These are phyloP conservation scores for Microtus pennsylvanicus DNA, from an alignment of 2,113 vertebrate genomes.

Conservation along the genomic window DNA sequence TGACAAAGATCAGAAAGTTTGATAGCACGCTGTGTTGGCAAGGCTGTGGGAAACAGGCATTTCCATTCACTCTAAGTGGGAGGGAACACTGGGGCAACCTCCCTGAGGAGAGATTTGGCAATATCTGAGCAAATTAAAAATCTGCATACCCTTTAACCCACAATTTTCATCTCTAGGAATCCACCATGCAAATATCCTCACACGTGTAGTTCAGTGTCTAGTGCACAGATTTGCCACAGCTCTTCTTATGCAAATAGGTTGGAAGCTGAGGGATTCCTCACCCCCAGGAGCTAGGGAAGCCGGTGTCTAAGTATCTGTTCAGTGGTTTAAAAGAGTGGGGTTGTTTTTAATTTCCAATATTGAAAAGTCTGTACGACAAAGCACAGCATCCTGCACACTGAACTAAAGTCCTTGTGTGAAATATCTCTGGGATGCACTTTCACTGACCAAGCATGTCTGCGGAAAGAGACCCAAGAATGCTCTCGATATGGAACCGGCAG, in stretches of 20 bases:
- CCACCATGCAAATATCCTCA: slow-evolving; percentile 7
- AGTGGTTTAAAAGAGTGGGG: slow-evolving; percentile 44
- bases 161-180: slow-evolving; percentile 76
- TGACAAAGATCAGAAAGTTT: slow-evolving; percentile 82
- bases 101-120: slow-evolving; percentile 74
- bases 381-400: background rate
- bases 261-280: slow-evolving; percentile 10
- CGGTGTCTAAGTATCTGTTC: background rate
- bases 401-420: background rate
- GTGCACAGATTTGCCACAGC: background rate
- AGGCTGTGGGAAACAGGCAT: slow-evolving; percentile 64
- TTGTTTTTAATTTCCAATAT: background rate
- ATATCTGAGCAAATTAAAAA: slow-evolving; percentile 70
- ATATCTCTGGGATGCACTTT: background rate
- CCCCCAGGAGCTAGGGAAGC: background rate
- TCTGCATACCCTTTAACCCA: slow-evolving; percentile 74
- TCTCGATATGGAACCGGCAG: background rate
- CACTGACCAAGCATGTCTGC: background rate
- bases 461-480: background rate
- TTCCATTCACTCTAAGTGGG: slow-evolving; percentile 70
- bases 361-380: background rate
- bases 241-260: slow-evolving; percentile 1
- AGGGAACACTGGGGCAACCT: slow-evolving; percentile 71
- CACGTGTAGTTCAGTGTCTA: background rate
- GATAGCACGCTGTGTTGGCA: slow-evolving; percentile 78